These are phyloP conservation scores for Muraenolepis orangiensis DNA, from an alignment of 2,797 vertebrate genomes.

Conservation along the genomic window DNA sequence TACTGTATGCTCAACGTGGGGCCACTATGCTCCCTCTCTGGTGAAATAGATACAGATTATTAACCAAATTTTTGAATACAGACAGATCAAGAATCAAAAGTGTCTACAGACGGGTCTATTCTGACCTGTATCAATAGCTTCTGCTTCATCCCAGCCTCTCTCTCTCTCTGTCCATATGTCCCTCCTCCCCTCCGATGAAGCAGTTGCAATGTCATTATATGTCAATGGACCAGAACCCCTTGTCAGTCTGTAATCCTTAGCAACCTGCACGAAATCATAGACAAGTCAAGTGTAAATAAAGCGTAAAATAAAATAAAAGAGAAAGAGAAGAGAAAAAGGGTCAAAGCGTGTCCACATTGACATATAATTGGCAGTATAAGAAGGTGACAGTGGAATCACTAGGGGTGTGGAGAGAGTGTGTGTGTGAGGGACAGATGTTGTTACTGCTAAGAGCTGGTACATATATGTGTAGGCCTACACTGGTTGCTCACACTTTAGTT, in stretches of 20 bases:
- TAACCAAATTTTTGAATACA: neutral
- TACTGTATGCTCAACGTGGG: too few relatives aligned
- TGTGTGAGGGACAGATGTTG: slow-evolving; percentile 35
- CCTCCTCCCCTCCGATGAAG: slow-evolving; percentile 78
- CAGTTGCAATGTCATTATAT: too few relatives aligned
- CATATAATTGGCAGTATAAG: slow-evolving; percentile 69
- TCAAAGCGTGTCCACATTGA: slow-evolving; percentile 70
- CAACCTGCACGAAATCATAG: slow-evolving; percentile 81
- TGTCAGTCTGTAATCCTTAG: slow-evolving; percentile 82
- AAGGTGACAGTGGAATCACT: slow-evolving; percentile 59
- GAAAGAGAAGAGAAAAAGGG: too few relatives aligned
- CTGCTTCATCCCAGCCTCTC: slow-evolving; percentile 81
- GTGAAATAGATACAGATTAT: too few relatives aligned
- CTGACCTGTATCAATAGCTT: slow-evolving; percentile 83
- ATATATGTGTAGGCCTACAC: slow-evolving; percentile 23
- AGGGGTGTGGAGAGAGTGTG: slow-evolving; percentile 51
- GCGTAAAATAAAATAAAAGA: slow-evolving; percentile 30
- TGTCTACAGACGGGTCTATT: slow-evolving; percentile 66
- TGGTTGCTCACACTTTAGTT: slow-evolving; percentile 74
- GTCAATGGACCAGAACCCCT: slow-evolving; percentile 82
- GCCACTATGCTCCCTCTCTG: too few relatives aligned
- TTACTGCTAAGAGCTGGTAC: slow-evolving; percentile 37
- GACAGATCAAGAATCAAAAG: neutral
- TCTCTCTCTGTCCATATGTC: slow-evolving; percentile 83
- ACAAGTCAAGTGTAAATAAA: slow-evolving; percentile 72